Evolutionary conservation across 2,888 invertebrate species (phyloP), one percentile per base, ranked within the genome.

Genomic region (Amitus sp.): DNA sequence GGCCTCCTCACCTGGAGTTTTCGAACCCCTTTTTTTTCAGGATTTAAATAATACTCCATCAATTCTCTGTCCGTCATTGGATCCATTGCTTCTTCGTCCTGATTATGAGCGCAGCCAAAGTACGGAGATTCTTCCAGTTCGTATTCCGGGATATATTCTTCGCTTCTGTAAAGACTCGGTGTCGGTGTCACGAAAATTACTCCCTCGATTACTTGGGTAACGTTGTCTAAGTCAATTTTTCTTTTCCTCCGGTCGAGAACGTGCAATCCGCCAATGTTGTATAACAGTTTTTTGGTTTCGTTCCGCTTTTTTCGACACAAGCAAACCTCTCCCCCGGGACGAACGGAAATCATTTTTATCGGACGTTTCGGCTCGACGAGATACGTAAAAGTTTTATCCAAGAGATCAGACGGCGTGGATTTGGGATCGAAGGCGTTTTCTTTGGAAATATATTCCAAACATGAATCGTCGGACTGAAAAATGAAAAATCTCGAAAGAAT

Each of bases 111-210:
- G 17, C 28, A 6, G 4, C 5, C 27, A 20, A 49, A 45, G 7
- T 12, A 18, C 13, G 9, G 13, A 47, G 66, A 65, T 19, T 71
- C 67, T 20, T 60, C 54, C 3, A 79, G 60, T 50, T 75, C 79
- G 48, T 80, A 78, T 53, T 79, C 78, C 0, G 76, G 76, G 10
- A 80, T 62, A 23, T 79, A 79, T 46, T 80, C 78, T 6, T 76
- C 70, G 43, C 78, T 78, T 43, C 69, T 67, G 10, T 71, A 66
- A 0, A 70, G 72, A 54, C 77, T 79, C 9, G 69, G 65, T 0
- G 65, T 66, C n/a, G 78, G 78, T 2, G 77, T 77, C 0, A 73
- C 43, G 48, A 72, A 73, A 33, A 60, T 54, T 0, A 75, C 50
- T 19, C 77, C 76, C 5, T 77, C 76, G 48, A 79, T 72, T 2